Evolutionary conservation across 2,888 invertebrate species (phyloP).

Genomic region (Pachliopta kotzebuea): DNA sequence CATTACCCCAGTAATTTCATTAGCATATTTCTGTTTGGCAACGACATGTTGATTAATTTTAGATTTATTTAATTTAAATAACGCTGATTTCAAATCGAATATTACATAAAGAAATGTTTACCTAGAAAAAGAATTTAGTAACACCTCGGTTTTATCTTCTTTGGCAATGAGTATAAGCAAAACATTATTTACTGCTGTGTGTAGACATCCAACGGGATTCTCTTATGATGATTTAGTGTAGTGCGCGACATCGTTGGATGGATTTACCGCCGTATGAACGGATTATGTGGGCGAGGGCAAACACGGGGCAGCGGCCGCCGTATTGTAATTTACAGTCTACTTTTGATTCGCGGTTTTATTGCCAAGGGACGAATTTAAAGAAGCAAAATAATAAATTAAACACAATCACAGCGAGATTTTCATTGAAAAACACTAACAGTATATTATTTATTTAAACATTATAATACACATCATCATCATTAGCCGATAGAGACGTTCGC

Average conservation of each 20-base stretch:
- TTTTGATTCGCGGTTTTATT: slow-evolving; percentile 78
- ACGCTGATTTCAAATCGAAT: background rate
- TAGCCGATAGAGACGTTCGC: no score
- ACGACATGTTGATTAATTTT: no score
- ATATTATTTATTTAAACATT: background rate
- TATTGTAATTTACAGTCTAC: slow-evolving; percentile 75
- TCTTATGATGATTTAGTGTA: slow-evolving; percentile 79
- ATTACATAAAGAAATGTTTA: background rate
- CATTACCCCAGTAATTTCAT: no score
- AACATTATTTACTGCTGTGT: slow-evolving; percentile 35
- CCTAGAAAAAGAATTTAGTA: slow-evolving; percentile 6
- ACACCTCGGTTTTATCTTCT: slow-evolving; percentile 21
- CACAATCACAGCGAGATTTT: background rate
- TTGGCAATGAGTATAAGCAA: slow-evolving; percentile 39
- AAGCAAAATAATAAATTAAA: slow-evolving; percentile 33
- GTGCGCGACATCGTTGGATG: slow-evolving; percentile 73
- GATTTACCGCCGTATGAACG: slow-evolving; percentile 79
- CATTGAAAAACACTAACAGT: background rate
- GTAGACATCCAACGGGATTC: slow-evolving; percentile 58
- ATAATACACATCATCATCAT: no score
- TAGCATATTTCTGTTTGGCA: no score
- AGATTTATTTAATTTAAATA: no score
- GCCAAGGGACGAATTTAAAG: slow-evolving; percentile 54
- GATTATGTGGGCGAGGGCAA: slow-evolving; percentile 81
- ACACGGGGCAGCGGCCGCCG: slow-evolving; percentile 76